A percentile compares a stretch with the other conserved stretches of the same genome.
Conservation (phyloP, 2,113 vertebrate species). For the Pseudorectes ferrugineus region DNA sequence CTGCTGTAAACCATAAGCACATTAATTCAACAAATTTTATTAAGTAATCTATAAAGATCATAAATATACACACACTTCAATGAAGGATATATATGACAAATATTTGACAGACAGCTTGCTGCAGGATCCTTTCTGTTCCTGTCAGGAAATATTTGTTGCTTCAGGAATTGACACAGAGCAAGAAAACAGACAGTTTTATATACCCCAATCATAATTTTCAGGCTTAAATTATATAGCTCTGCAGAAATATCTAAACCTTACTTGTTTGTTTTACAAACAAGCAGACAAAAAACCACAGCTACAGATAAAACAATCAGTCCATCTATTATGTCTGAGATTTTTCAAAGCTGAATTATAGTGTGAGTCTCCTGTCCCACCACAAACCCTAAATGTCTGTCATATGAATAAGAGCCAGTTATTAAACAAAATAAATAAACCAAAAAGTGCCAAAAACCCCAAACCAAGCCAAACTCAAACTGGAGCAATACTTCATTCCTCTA, state of each 20-base stretch:
- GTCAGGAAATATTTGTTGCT: background rate
- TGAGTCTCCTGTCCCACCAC: background rate
- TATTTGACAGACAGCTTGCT: background rate
- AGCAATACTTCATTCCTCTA: background rate
- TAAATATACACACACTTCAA: background rate
- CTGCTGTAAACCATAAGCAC: background rate
- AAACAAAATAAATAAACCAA: background rate
- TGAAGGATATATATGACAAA: background rate
- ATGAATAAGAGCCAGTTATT: background rate
- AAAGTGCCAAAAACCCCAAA: background rate
- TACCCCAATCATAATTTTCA: background rate
- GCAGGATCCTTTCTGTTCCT: background rate
- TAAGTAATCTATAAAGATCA: background rate
- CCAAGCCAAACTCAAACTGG: background rate
- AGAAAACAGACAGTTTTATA: background rate
- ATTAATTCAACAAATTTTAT: background rate
- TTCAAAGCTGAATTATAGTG: background rate
- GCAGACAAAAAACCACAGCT: background rate
- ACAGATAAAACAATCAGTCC: background rate
- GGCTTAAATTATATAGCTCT: background rate
- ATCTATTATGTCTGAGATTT: background rate
- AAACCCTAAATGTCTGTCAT: background rate
- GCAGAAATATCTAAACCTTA: background rate
- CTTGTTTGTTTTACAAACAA: background rate
- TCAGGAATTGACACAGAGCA: background rate